phyloP scores from a whole-genome alignment of 2,113 vertebrate genomes.

The rat (Rattus norvegicus) region GRCr8 NC_086036.1:46793001-46793500 shows the following conservation, averaged over 20 bases:
- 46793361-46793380: accelerated
- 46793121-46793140: not conserved
- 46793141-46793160: not conserved
- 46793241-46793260: accelerated
- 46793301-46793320: too few relatives aligned
- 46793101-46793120: not conserved
- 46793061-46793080: too few relatives aligned
- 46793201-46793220: too few relatives aligned
- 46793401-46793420: not conserved
- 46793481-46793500: not conserved
- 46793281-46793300: not conserved
- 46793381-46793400: not conserved
- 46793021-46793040: not conserved
- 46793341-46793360: not conserved
- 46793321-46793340: not conserved
- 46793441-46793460: not conserved
- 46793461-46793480: not conserved
- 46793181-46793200: too few relatives aligned
- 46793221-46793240: too few relatives aligned
- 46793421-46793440: not conserved
- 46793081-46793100: not conserved
- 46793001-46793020: not conserved
- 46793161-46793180: not conserved
- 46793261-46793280: too few relatives aligned
- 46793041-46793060: not conserved